Conservation (phyloP, 1,140 invertebrate species). For the Pseudomyrmex pallidus region DNA sequence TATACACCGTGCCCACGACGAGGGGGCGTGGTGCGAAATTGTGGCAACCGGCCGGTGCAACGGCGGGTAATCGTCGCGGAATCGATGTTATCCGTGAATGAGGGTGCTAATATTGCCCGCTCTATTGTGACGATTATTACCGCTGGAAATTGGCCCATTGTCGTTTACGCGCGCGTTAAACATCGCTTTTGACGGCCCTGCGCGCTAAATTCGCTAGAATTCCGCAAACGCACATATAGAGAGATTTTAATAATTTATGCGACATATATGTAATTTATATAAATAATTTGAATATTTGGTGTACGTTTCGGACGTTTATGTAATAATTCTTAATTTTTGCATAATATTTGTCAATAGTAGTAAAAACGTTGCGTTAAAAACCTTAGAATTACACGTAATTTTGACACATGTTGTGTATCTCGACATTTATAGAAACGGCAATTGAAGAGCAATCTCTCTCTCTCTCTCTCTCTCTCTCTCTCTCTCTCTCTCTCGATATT, state of each 20-base stretch:
- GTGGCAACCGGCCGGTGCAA: conserved; percentile 62
- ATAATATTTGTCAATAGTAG: background rate
- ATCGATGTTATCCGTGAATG: conserved; percentile 51
- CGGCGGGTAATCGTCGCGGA: conserved; percentile 59
- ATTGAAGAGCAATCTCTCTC: conserved; percentile 20
- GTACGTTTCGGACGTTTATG: background rate
- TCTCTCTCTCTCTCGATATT: background rate
- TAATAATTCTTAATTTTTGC: background rate
- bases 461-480: too few relatives aligned
- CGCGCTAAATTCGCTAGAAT: conserved; percentile 18
- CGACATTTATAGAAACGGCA: background rate
- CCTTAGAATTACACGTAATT: too few relatives aligned
- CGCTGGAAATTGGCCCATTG: conserved; percentile 62
- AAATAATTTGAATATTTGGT: background rate
- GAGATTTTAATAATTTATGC: background rate
- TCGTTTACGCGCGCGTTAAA: background rate
- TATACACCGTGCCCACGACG: conserved; percentile 29
- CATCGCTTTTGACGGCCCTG: conserved; percentile 10
- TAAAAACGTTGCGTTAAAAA: background rate
- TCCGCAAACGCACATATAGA: background rate
- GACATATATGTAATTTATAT: background rate
- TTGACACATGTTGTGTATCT: background rate
- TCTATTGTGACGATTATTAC: conserved; percentile 58
- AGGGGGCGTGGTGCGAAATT: conserved; percentile 68
- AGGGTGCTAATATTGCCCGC: conserved; percentile 57